These are phyloP conservation scores for Synodontis membranacea DNA, from an alignment of 2,113 vertebrate species.

Conservation along the genomic window DNA sequence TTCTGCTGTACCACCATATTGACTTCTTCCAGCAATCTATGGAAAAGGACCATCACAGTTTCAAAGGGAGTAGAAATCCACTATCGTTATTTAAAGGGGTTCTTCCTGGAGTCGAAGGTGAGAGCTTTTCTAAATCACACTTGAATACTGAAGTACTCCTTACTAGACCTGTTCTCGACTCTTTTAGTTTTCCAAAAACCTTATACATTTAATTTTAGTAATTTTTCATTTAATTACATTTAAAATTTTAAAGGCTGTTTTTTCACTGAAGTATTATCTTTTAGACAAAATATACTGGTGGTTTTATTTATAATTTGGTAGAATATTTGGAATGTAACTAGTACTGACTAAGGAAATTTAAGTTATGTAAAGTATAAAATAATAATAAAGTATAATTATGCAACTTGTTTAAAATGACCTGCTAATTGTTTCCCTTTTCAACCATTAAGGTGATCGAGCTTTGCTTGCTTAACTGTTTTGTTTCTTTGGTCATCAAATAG, in stretches of 20 bases:
- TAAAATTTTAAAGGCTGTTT: no score
- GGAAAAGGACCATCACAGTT: slow-evolving; percentile 78
- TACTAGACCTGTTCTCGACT: background rate
- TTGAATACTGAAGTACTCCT: background rate
- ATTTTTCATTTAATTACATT: no score
- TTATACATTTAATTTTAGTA: background rate
- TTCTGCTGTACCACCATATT: background rate
- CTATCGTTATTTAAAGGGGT: slow-evolving; percentile 93
- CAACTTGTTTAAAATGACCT: background rate
- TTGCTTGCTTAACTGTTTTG: background rate
- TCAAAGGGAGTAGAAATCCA: slow-evolving; percentile 72
- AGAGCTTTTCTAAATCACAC: slow-evolving; percentile 47
- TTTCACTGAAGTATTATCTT: background rate
- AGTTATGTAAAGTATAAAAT: background rate
- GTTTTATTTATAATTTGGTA: background rate
- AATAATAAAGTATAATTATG: background rate
- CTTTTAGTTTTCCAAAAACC: no score
- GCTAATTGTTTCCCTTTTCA: background rate
- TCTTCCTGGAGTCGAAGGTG: slow-evolving; percentile 87
- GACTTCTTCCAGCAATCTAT: slow-evolving; percentile 70
- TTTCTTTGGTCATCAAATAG: background rate
- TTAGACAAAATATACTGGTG: background rate
- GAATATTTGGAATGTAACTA: background rate
- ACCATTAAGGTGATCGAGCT: background rate
- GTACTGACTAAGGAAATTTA: no score